Percentiles rank a stretch among this genome's conserved stretches.
Conservation (phyloP, 2,113 vertebrate species). For the Monarcha castaneiventris region DNA sequence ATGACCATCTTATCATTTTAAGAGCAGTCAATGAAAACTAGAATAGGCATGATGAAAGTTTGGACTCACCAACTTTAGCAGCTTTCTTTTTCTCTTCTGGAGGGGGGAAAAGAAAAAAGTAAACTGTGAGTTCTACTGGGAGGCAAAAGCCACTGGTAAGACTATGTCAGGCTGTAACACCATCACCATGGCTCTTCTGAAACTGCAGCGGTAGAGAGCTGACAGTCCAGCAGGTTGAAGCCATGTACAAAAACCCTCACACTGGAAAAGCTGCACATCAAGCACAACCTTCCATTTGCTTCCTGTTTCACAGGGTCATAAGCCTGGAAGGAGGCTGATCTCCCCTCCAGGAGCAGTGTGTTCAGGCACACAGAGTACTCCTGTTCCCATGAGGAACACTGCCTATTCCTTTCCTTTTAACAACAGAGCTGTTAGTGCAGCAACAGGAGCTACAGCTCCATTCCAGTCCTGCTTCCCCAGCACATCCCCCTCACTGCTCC, state of each 20-base stretch:
- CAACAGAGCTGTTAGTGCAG: not conserved
- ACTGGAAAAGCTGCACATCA: not conserved
- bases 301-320: not conserved
- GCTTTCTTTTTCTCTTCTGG: slow-evolving; percentile 65
- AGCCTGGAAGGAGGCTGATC: not conserved
- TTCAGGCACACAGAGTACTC: not conserved
- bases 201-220: not conserved
- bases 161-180: not conserved
- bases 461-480: not conserved
- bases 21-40: not conserved
- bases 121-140: not conserved
- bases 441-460: not conserved
- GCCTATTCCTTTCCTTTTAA: not conserved
- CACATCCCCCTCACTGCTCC: not conserved
- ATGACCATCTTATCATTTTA: not conserved
- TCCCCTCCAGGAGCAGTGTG: not conserved
- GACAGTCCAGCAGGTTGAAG: not conserved
- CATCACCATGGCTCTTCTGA: not conserved
- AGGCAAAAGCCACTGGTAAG: not conserved
- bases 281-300: not conserved
- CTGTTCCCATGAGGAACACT: not conserved
- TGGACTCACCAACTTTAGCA: slow-evolving; percentile 63
- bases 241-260: not conserved
- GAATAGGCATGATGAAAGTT: not conserved
- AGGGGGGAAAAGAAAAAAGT: not conserved